These are phyloP conservation scores for Eunapius fragilis DNA, from an alignment of 37 sponge, comb jelly and placozoan species.

Conservation along the genomic window DNA sequence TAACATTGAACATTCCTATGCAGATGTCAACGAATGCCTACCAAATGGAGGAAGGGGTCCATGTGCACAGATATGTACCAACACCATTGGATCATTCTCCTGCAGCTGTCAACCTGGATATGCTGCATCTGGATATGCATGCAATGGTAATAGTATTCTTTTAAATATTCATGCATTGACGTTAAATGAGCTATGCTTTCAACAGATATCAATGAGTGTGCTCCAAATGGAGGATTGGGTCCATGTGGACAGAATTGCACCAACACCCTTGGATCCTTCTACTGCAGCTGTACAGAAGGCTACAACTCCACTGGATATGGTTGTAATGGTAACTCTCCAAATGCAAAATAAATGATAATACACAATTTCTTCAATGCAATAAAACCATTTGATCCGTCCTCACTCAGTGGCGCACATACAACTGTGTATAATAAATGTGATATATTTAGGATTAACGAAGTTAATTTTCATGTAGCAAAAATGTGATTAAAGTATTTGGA, in stretches of 20 bases:
- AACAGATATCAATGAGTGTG: background rate
- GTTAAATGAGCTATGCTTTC: no score
- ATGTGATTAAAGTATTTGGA: no score
- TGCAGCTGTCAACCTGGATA: slow-evolving; percentile 7
- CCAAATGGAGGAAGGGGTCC: background rate
- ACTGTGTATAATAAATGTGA: no score
- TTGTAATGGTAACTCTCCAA: background rate
- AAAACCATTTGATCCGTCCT: no score
- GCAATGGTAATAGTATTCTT: background rate
- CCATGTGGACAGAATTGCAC: slow-evolving; percentile 19
- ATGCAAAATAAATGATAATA: background rate
- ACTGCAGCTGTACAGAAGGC: slow-evolving; percentile 31
- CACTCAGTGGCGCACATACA: no score
- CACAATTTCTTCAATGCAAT: no score
- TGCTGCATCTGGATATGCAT: background rate
- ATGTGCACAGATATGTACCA: slow-evolving; percentile 4
- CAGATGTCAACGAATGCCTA: background rate
- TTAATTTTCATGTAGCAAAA: no score
- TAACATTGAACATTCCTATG: no score
- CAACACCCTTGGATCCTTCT: slow-evolving; percentile 35
- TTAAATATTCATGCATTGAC: no score
- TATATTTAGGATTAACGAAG: no score
- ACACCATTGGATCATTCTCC: slow-evolving; percentile 4
- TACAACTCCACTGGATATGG: background rate
- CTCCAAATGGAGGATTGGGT: no score